A percentile compares a stretch with the other conserved stretches of the same genome.
These are phyloP conservation scores for Pseudomyrmex gracilis DNA, from an alignment of 1,140 invertebrate species.

Conservation along the genomic window DNA sequence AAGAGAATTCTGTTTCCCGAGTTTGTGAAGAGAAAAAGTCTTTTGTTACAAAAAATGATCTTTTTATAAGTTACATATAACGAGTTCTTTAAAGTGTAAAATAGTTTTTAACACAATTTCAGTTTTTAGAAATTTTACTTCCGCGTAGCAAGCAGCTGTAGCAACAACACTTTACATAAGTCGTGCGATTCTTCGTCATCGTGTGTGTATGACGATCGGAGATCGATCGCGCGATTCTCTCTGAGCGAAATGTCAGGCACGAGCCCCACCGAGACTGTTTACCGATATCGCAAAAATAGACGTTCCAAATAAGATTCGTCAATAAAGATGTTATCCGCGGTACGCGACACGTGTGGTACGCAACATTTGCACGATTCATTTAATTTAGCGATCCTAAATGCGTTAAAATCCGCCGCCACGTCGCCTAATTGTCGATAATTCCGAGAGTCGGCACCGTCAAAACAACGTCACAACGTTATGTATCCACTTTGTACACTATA, in stretches of 20 bases:
- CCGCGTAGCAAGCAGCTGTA: too few relatives aligned
- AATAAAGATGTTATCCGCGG: slow-evolving; percentile 58
- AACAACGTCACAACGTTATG: slow-evolving; percentile 35
- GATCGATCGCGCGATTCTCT: slow-evolving; percentile 23
- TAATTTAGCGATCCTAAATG: slow-evolving; percentile 33
- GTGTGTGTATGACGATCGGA: slow-evolving; percentile 4
- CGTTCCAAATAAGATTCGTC: slow-evolving; percentile 54
- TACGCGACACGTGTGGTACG: background rate
- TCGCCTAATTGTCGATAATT: slow-evolving; percentile 41
- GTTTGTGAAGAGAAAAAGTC: too few relatives aligned
- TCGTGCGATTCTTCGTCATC: slow-evolving; percentile 1
- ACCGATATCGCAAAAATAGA: slow-evolving; percentile 53
- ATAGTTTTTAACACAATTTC: too few relatives aligned
- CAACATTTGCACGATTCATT: slow-evolving; percentile 24
- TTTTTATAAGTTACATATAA: too few relatives aligned
- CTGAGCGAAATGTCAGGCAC: slow-evolving; percentile 45
- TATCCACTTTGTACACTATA: slow-evolving; percentile 23
- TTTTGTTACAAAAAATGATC: too few relatives aligned
- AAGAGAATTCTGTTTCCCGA: too few relatives aligned
- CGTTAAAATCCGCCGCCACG: slow-evolving; percentile 32
- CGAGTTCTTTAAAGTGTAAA: too few relatives aligned
- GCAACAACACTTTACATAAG: background rate
- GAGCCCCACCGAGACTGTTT: slow-evolving; percentile 33
- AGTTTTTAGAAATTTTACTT: too few relatives aligned
- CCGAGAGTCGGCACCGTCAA: background rate